Evolutionary conservation across 2,113 vertebrate genomes (phyloP).

Genomic region (Ifrita kowaldi): DNA sequence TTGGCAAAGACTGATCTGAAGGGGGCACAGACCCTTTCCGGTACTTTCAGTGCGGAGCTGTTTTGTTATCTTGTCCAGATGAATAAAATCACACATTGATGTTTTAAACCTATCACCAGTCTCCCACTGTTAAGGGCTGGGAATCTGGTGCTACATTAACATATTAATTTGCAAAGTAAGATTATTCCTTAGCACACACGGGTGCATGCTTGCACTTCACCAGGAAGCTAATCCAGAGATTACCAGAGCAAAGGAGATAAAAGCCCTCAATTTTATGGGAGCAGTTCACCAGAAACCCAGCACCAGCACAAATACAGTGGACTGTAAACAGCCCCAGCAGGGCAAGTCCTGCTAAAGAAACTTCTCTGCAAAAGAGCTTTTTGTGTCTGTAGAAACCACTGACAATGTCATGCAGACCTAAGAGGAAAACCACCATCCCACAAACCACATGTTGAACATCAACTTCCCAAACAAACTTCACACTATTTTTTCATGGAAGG

Average conservation of each 20-base stretch:
- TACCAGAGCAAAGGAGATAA: neutral
- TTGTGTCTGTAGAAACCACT: neutral
- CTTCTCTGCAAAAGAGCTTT: neutral
- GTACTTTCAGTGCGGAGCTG: neutral
- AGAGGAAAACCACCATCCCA: neutral
- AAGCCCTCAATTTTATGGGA: neutral
- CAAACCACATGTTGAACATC: neutral
- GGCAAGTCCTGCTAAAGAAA: neutral
- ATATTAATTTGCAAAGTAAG: slow-evolving; percentile 28
- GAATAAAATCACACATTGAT: slow-evolving; percentile 60
- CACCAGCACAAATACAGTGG: neutral
- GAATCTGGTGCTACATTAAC: slow-evolving; percentile 1
- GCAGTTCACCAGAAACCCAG: neutral
- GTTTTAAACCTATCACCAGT: slow-evolving; percentile 54
- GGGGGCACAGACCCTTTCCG: neutral
- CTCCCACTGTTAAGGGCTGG: slow-evolving; percentile 10
- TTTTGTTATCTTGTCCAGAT: slow-evolving; percentile 9
- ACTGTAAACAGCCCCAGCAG: neutral
- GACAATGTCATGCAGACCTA: rapidly evolving
- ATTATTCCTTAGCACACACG: neutral
- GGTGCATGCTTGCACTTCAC: neutral
- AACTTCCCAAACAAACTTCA: neutral
- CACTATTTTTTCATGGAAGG: neutral
- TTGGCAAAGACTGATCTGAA: neutral
- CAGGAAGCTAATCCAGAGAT: neutral